phyloP scores from a whole-genome alignment of 1,140 invertebrate genomes.

The Acromyrmex echinatior region DNA sequence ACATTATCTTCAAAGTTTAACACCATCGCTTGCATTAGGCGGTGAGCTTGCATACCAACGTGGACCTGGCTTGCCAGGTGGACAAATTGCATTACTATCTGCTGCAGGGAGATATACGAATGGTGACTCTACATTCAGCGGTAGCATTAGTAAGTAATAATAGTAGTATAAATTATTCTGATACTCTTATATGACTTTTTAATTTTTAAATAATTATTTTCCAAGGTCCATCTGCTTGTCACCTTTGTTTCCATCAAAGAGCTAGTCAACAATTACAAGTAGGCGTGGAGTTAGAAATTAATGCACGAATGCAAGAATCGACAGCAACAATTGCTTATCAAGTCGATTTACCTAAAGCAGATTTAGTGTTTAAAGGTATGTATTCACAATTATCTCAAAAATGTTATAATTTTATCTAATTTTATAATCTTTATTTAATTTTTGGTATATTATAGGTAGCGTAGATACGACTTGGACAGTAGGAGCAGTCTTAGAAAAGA shows the following conservation, averaged over 20 bases:
- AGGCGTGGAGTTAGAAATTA: slow-evolving; percentile 95
- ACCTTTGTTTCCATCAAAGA: slow-evolving; percentile 98
- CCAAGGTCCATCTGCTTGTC: slow-evolving; percentile 91
- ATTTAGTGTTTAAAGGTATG: slow-evolving; percentile 96
- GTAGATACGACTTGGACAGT: slow-evolving; percentile 98
- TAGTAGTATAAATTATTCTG: neutral
- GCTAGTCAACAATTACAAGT: slow-evolving; percentile 96
- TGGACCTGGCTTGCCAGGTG: slow-evolving; percentile 94
- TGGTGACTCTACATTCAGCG: slow-evolving; percentile 83
- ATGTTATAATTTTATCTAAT: slow-evolving; percentile 21
- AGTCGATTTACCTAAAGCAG: slow-evolving; percentile 98
- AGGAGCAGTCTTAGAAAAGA: slow-evolving; percentile 97
- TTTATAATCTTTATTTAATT: slow-evolving; percentile 15
- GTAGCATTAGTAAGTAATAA: slow-evolving; percentile 77
- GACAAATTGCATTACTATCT: slow-evolving; percentile 94
- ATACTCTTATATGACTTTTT: neutral
- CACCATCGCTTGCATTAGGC: slow-evolving; percentile 93
- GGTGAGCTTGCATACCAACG: slow-evolving; percentile 97
- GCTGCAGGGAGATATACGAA: slow-evolving; percentile 92
- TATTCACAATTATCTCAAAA: neutral
- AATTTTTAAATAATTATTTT: slow-evolving; percentile 84
- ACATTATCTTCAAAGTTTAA: slow-evolving; percentile 97
- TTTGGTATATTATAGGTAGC: slow-evolving; percentile 89
- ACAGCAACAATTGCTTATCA: slow-evolving; percentile 98
- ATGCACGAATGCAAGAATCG: slow-evolving; percentile 95